Base-by-base conservation (phyloP, 92 coral and sea anemone species). In the Parazoanthus swiftii region DNA sequence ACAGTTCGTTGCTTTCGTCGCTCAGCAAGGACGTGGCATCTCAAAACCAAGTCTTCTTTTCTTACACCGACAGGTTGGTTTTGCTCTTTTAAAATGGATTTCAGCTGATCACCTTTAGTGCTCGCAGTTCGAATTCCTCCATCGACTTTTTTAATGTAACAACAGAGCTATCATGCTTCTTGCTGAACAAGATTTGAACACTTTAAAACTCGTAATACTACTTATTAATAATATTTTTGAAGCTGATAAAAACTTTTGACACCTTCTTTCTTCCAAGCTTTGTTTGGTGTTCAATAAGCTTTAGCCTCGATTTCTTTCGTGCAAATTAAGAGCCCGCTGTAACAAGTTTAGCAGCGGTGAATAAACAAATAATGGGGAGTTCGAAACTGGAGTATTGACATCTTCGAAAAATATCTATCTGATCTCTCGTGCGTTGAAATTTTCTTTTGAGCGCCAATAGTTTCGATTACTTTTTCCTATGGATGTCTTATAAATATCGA, bases 21-120 rank as follows among this genome's bases (percentile, higher is more conserved):
- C 35, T 82, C 75, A 39, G 29, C 56, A 9, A 74, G 74, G 3
- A 77, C 89, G 46, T 20, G 21, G 68, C 82, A 86, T n/a, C 89
- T 8, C 18, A 86, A 26, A 25, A 86, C 89, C 29, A 86, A 39
- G n/a, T 86, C 83, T 74, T 74, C 44, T 42, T 86, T 86, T 36
- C 25, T 75, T 48, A 75, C 85, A 14, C 73, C 81, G 15, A n/a
- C 25, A 13, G 9, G 80, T 37, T 77, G 59, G 54, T 25, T 37
- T n/a, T 8, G n/a, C 43, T 21, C 25, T 38, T 44, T 42, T 38
- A 42, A 33, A 25, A 43, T 44, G 46, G 50, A 38, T 23, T 76
- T 81, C 51, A 56, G 48, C 67, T 82, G 37, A 43, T 82, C 39
- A 63, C 86, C 77, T 82, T 82, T 63, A 82, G 77, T 35, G 65